Evolutionary conservation across 92 coral and sea anemone genomes (phyloP), one percentile per base, ranked within the genome.

Genomic region (Porites cylindrica): DNA sequence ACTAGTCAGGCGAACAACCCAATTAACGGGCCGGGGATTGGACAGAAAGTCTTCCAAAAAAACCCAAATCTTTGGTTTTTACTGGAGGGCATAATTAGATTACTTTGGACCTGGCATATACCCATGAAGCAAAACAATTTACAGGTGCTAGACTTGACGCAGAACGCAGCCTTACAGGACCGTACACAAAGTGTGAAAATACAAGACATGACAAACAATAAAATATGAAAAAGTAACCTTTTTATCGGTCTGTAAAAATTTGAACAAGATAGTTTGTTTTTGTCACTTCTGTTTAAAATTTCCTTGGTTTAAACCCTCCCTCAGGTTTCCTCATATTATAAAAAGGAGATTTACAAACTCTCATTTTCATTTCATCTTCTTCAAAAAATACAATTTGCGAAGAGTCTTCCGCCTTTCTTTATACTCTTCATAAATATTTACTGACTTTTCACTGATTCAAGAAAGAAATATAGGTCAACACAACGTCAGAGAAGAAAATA

Each of bases 341-440:
- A 7, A 2, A 8, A 17, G 17, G 2, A 61, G 17, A 8, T 5
- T 12, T 17, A 61, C 29, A 61, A 61, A 12, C 65, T 20, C 17
- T 17, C 19, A 17, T 60, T 60, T 60, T n/a, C n/a, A 60, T 60
- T 60, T 10, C 17, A 60, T 10, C n/a, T 16, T 60, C 3, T 16
- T 60, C 11, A 10, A 10, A 60, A 10, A 51, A n/a, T 4, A 75
- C 14, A 76, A 26, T 56, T 26, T 18, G 21, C 50, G 51, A 75
- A 56, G 67, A 76, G 68, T 76, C 18, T 19, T 20, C 26, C 13
- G 12, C 20, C 51, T 17, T 29, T 76, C 52, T 76, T 76, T 56
- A 76, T 20, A 76, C 80, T 56, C 80, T 12, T 17, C 47, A 59
- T 76, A 76, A 76, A 59, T 17, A 59, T 54, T 61, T 61, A 24